Base-by-base conservation (phyloP, 2,888 invertebrate genomes). In the Ganaspis brasiliensis region DNA sequence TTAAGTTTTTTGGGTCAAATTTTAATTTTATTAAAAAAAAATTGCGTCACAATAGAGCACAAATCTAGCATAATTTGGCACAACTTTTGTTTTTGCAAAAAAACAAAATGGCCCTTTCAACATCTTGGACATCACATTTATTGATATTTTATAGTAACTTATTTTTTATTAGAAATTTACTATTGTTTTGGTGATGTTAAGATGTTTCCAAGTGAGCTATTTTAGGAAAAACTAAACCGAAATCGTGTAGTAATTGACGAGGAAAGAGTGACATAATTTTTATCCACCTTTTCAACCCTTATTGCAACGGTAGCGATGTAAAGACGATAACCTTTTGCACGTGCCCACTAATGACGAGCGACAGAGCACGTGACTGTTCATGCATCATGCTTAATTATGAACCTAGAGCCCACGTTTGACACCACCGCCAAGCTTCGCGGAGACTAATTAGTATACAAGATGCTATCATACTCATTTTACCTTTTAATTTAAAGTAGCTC, bases 301-400 rank as follows among this genome's bases (percentile, higher is more conserved):
- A 37, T 63, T 26, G 56, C 24, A 63, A 63, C 21, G 21, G 40
- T 14, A 40, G 24, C 21, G 67, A 67, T 67, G 24, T 19, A 45
- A 45, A 63, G 40, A 45, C 63, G 67, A 67, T 67, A 67, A 67
- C 26, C 40, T 52, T 45, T 24, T 40, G 24, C 67, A 67, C 67
- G 67, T 67, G 67, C 45, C 67, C 24, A 40, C 67, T 67, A 67
- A 67, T 67, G 45, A 67, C 67, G 67, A 67, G 24, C 67, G 67
- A 26, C 40, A 45, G 52, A 52, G 40, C 45, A 67, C 67, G 67
- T 67, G 67, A 67, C 67, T 40, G 67, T 67, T 67, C 40, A 67
- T 67, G 67, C 45, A 16, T 8, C 45, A 45, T 40, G 45, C 67
- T 67, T 67, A 67, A 67, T 67, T 67, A 67, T 67, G 67, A 67